phyloP scores from a whole-genome alignment of 2,113 vertebrate genomes.

The Alces alces region DNA sequence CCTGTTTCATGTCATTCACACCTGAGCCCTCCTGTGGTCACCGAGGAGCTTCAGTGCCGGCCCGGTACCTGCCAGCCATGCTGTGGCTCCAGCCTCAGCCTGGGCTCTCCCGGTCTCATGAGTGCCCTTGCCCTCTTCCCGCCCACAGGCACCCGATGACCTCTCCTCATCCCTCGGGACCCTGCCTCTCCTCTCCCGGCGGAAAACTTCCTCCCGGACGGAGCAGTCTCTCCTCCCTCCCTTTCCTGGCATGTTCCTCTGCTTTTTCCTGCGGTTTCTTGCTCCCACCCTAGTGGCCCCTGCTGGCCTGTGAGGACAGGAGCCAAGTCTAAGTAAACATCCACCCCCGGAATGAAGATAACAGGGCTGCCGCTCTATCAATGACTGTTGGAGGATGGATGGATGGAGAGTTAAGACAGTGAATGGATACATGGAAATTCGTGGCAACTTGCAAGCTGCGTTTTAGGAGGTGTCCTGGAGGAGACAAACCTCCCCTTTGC shows the following conservation, averaged over 20 bases:
- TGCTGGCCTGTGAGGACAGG: background rate
- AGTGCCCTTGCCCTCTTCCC: background rate
- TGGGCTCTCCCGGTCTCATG: rapidly evolving
- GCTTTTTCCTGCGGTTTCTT: background rate
- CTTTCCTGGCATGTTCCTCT: background rate
- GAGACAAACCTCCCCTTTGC: background rate
- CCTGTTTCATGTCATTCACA: background rate
- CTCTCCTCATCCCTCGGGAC: background rate
- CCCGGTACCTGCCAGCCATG: background rate
- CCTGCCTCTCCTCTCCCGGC: background rate
- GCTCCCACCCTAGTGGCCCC: background rate
- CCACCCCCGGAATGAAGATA: background rate
- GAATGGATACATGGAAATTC: background rate
- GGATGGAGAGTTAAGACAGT: background rate
- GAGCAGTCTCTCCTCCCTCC: background rate
- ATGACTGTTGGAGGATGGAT: background rate
- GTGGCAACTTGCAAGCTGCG: background rate
- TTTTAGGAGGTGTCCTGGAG: background rate
- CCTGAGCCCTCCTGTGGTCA: background rate
- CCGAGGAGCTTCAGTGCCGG: rapidly evolving
- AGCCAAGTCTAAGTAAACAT: background rate
- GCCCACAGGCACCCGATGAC: background rate
- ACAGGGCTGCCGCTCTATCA: background rate
- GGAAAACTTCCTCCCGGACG: background rate
- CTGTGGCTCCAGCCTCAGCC: background rate